A percentile compares a stretch with the other conserved stretches of the same genome.
Conservation (phyloP, 2,113 vertebrate genomes). For the Dascyllus trimaculatus region DNA sequence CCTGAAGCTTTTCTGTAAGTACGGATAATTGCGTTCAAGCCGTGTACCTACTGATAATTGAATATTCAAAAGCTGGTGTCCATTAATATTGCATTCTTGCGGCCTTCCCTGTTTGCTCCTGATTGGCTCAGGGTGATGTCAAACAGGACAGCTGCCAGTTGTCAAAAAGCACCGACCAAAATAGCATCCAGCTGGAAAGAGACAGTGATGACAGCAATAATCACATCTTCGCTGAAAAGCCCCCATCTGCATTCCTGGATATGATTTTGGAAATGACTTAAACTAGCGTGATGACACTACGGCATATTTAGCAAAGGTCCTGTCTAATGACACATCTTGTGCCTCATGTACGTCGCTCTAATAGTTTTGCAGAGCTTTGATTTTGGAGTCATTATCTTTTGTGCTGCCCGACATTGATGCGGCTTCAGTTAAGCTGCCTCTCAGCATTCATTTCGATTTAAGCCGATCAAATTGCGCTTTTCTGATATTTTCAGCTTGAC, state of each 20-base stretch:
- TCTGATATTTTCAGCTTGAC: background rate
- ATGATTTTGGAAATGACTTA: conserved; percentile 75
- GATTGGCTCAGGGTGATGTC: conserved; percentile 53
- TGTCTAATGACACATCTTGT: conserved; percentile 33
- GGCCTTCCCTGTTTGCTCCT: conserved; percentile 23
- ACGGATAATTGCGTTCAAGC: conserved; percentile 15
- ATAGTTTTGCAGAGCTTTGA: background rate
- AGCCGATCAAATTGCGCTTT: background rate
- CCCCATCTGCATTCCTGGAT: conserved; percentile 71
- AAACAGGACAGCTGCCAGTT: conserved; percentile 58
- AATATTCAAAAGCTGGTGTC: conserved; percentile 38
- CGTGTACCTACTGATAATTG: conserved; percentile 17
- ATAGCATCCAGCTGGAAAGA: conserved; percentile 69
- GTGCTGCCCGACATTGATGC: background rate
- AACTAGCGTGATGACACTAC: conserved; percentile 72
- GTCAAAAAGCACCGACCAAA: conserved; percentile 61
- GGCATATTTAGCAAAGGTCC: conserved; percentile 36
- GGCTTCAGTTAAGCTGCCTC: background rate
- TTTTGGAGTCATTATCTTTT: conserved; percentile 31
- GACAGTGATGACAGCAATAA: conserved; percentile 73
- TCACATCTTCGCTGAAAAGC: conserved; percentile 67
- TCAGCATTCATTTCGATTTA: background rate
- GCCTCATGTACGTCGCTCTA: conserved; percentile 20
- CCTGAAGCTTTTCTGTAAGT: conserved; percentile 17
- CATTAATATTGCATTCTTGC: conserved; percentile 31